A percentile compares a stretch with the other conserved stretches of the same genome.
phyloP scores from a whole-genome alignment of 2,888 invertebrate genomes.

The Oxystoma pomonae region DNA sequence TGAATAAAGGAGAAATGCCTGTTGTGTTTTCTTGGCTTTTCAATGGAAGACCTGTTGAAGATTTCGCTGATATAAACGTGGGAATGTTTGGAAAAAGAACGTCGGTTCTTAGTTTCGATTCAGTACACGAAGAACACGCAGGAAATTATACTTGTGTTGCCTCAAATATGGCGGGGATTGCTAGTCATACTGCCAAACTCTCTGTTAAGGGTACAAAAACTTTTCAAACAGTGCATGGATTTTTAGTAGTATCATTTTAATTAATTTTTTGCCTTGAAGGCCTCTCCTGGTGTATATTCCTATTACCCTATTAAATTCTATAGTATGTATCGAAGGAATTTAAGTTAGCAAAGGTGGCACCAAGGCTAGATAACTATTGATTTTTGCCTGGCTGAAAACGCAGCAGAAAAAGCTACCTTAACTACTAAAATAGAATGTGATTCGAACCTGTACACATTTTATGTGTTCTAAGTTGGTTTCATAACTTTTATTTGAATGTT shows the following conservation, averaged over 20 bases:
- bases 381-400: conserved; percentile 63
- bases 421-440: too few species aligned
- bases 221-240: too few species aligned
- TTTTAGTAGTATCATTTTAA: too few species aligned
- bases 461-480: too few species aligned
- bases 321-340: conserved; percentile 39
- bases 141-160: conserved; percentile 75
- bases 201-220: conserved; percentile 78
- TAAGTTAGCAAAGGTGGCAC: conserved; percentile 32
- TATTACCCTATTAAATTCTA: too few species aligned
- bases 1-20: conserved; percentile 61
- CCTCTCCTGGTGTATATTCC: too few species aligned
- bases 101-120: conserved; percentile 60
- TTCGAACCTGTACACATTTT: too few species aligned
- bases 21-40: conserved; percentile 59
- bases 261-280: too few species aligned
- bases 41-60: conserved; percentile 46
- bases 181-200: conserved; percentile 45
- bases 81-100: conserved; percentile 48
- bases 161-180: conserved; percentile 41
- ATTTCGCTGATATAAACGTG: conserved; percentile 35
- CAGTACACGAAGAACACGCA: conserved; percentile 62
- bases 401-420: conserved; percentile 61
- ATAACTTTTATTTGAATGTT: too few species aligned
- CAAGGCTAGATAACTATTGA: not conserved